phyloP scores from a whole-genome alignment of 1,140 invertebrate species.

The Glomeris maerens region DNA sequence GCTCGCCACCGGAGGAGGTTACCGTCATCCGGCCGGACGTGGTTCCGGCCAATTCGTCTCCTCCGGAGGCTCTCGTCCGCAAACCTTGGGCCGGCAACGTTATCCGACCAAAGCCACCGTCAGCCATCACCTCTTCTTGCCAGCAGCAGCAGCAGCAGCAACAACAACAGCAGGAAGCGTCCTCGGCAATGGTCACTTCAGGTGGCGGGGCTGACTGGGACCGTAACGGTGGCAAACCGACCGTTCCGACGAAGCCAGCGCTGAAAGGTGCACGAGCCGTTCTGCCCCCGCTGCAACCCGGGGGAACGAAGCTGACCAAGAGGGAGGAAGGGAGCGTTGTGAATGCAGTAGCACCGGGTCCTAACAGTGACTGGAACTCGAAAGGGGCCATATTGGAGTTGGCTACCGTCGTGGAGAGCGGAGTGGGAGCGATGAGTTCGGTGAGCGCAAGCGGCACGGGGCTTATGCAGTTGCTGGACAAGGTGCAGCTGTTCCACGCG shows the following conservation, averaged over 20 bases:
- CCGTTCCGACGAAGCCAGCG: constrained; percentile 49
- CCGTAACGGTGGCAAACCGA: constrained; percentile 44
- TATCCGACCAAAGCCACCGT: too few species aligned
- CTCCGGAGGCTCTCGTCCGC: too few species aligned
- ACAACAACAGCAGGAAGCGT: constrained; percentile 35
- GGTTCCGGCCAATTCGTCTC: constrained; percentile 1
- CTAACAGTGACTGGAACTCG: constrained; percentile 9
- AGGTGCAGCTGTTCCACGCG: constrained; percentile 58
- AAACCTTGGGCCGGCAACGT: too few species aligned
- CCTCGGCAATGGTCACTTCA: constrained; percentile 38
- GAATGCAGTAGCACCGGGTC: constrained; percentile 4
- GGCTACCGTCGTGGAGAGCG: constrained; percentile 48
- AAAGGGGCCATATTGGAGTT: constrained; percentile 54
- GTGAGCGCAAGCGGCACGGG: constrained; percentile 44
- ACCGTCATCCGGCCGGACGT: constrained; percentile 7
- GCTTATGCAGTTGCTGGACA: constrained; percentile 63
- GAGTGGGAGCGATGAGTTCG: constrained; percentile 39
- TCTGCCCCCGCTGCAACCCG: constrained; percentile 23
- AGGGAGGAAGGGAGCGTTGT: constrained; percentile 2
- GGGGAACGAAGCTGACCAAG: constrained; percentile 7
- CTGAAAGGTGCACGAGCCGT: constrained; percentile 40
- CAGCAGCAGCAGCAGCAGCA: too few species aligned
- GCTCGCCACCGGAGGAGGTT: background rate
- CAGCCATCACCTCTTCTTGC: too few species aligned
- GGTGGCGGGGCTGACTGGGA: constrained; percentile 21